Evolutionary conservation across 92 coral and sea anemone genomes (phyloP), one percentile per base, ranked within the genome.

Genomic region (Heteractis magnifica): DNA sequence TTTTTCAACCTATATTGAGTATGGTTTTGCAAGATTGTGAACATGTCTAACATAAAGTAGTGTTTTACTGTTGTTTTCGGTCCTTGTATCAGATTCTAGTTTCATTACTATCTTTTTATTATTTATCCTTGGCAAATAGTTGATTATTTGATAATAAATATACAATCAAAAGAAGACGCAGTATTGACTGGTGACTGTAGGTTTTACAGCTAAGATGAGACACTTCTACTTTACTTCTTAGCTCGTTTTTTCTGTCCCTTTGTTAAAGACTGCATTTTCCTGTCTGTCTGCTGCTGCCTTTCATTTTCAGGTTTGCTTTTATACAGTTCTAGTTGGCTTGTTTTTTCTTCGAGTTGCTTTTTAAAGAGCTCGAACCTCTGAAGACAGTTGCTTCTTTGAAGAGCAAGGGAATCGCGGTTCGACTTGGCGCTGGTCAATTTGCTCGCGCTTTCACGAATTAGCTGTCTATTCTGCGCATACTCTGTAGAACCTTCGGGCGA

Each of bases 391-490:
- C 92, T 80, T 72, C 87, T 91, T 78, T 95, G 95, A 81, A 95
- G 82, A 13, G 87, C 91, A 16, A 89, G 83, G 6, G 94, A 87
- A 74, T 92, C 92, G 10, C 91, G 92, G 74, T 91, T 83, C 21
- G 95, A 84, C 83, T 94, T 97, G 26, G 94, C 95, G 18, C 92
- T 87, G 51, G 96, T 89, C 65, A 94, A 82, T 82, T 91, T 91
- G 68, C 94, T 92, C 12, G 99, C 93, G 55, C 98, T 97, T 83
- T 97, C 95, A 51, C 97, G 94, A 52, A 92, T 83, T n/a, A 94
- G 90, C 16, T 84, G 89, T 80, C 89, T 88, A 85, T 94, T 95
- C 49, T 97, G 97, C 81, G 94, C 92, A 89, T 90, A 93, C 78
- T 92, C 98, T 4, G 84, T 75, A 81, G 93, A 91, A 78, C 97